Percentiles rank a stretch among this genome's conserved stretches.
Conservation (phyloP, 2,113 vertebrate species). For the Sander lucioperca region DNA sequence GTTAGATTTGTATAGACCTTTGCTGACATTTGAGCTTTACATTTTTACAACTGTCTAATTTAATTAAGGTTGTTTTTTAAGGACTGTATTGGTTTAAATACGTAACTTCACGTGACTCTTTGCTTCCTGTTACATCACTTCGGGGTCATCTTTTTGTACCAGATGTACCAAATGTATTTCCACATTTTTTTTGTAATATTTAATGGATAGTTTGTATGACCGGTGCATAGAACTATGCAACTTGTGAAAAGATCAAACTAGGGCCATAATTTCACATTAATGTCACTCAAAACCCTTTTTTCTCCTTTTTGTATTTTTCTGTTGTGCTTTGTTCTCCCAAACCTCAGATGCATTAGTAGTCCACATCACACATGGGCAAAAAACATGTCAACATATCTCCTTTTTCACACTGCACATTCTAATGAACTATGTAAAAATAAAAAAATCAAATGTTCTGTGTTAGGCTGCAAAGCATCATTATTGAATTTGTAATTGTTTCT, state of each 20-base stretch:
- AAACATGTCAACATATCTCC: background rate
- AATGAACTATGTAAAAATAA: slow-evolving; percentile 7
- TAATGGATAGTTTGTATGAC: background rate
- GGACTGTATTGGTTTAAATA: background rate
- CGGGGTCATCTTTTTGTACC: background rate
- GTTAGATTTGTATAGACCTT: slow-evolving; percentile 22
- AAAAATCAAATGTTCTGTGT: slow-evolving; percentile 23
- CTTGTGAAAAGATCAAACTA: background rate
- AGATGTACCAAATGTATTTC: background rate
- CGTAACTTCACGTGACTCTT: slow-evolving; percentile 3
- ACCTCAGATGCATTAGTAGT: background rate
- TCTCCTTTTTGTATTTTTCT: background rate
- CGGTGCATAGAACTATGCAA: background rate
- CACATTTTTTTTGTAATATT: background rate
- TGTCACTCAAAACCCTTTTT: background rate
- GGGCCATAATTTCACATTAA: background rate
- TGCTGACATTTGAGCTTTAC: slow-evolving; percentile 20
- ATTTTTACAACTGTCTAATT: slow-evolving; percentile 27
- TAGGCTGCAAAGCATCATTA: background rate
- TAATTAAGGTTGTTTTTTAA: background rate
- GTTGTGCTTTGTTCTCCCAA: slow-evolving; percentile 8
- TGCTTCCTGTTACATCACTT: slow-evolving; percentile 36
- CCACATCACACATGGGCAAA: background rate
- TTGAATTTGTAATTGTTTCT: background rate
- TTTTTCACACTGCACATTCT: slow-evolving; percentile 5